Percentiles rank a stretch among this genome's conserved stretches.
phyloP scores from a whole-genome alignment of 2,797 vertebrate genomes.

The Spondyliosoma cantharus region DNA sequence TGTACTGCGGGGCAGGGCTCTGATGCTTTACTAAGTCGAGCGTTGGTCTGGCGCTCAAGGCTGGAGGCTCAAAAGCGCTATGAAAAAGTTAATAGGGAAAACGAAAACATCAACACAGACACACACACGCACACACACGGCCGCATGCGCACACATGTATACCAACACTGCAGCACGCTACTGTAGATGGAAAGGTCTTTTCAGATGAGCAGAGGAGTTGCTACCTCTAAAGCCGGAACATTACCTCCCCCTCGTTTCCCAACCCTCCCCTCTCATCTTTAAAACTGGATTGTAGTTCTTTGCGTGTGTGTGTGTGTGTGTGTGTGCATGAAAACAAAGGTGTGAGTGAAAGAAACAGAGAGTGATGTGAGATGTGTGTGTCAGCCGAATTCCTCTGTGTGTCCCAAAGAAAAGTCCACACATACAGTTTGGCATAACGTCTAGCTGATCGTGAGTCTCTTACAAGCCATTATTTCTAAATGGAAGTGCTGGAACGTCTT shows the following conservation, averaged over 20 bases:
- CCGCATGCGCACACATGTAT: slow-evolving; percentile 17
- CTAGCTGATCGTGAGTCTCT: neutral
- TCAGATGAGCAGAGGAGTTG: slow-evolving; percentile 52
- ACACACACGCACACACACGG: slow-evolving; percentile 13
- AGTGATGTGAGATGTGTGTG: neutral
- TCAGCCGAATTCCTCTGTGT: neutral
- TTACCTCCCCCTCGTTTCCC: slow-evolving; percentile 74
- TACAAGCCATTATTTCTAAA: slow-evolving; percentile 20
- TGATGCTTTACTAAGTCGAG: slow-evolving; percentile 46
- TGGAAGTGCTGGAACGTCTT: slow-evolving; percentile 2
- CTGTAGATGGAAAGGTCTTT: slow-evolving; percentile 64
- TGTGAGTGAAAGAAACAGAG: neutral
- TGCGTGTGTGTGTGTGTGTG: neutral
- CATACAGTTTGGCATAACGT: neutral
- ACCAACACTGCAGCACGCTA: slow-evolving; percentile 19
- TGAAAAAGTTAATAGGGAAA: slow-evolving; percentile 60
- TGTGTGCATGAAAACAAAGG: neutral
- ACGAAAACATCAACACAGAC: slow-evolving; percentile 39
- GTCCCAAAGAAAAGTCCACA: neutral
- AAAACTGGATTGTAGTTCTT: slow-evolving; percentile 17
- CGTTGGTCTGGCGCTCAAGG: slow-evolving; percentile 59
- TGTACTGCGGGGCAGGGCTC: slow-evolving; percentile 35
- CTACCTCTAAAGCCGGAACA: slow-evolving; percentile 50
- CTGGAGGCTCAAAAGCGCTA: slow-evolving; percentile 60
- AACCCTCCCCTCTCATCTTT: slow-evolving; percentile 36